These are phyloP conservation scores for Thereuonema tuberculata DNA, from an alignment of 1,140 invertebrate species.

Conservation along the genomic window DNA sequence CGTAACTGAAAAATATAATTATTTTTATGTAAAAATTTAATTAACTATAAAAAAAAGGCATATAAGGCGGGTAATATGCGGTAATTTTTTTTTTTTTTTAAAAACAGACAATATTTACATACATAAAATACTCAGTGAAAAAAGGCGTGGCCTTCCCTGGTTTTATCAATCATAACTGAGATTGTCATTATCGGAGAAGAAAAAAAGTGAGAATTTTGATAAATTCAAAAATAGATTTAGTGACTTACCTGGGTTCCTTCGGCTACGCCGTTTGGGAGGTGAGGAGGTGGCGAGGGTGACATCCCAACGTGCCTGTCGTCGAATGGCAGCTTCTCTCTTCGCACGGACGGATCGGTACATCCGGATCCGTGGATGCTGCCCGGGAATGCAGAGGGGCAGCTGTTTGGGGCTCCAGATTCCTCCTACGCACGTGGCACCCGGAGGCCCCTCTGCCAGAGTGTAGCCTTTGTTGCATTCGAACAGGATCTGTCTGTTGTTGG, in stretches of 20 bases:
- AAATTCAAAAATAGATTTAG: too few species aligned
- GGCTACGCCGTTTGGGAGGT: not conserved
- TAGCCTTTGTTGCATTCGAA: slow-evolving; percentile 90
- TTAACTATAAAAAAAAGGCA: too few species aligned
- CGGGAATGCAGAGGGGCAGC: slow-evolving; percentile 48
- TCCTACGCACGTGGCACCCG: slow-evolving; percentile 81
- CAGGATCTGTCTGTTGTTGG: slow-evolving; percentile 89
- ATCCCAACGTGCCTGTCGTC: not conserved
- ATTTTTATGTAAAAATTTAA: too few species aligned
- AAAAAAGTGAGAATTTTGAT: too few species aligned
- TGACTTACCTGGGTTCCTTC: slow-evolving; percentile 5
- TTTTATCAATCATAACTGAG: too few species aligned
- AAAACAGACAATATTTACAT: too few species aligned
- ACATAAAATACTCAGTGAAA: too few species aligned
- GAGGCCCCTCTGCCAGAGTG: slow-evolving; percentile 67
- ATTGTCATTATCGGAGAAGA: too few species aligned
- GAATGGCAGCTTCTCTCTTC: not conserved
- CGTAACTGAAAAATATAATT: too few species aligned
- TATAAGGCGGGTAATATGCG: too few species aligned
- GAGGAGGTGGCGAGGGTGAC: not conserved
- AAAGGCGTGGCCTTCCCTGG: too few species aligned
- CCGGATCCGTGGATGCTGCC: slow-evolving; percentile 64
- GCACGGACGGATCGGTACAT: slow-evolving; percentile 44
- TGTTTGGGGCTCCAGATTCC: slow-evolving; percentile 73
- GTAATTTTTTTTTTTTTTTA: too few species aligned